phyloP scores from a whole-genome alignment of 2,113 vertebrate species.

The Ardeotis arabs region DNA sequence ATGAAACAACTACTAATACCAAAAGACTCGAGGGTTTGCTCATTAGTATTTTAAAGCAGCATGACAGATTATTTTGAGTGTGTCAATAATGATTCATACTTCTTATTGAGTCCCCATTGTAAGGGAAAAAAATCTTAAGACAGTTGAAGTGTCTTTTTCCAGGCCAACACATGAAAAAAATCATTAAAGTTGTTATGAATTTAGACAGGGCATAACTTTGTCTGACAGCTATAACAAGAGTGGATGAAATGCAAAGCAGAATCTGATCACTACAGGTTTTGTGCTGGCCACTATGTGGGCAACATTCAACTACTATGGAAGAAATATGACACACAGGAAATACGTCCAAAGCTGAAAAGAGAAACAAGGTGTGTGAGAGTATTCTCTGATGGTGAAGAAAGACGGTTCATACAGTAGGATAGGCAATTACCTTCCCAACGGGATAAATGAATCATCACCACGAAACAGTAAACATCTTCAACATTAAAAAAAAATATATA shows the following conservation, averaged over 20 bases:
- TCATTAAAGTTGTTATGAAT: not conserved
- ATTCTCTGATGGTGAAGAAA: not conserved
- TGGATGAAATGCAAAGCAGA: not conserved
- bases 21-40: conserved; percentile 30
- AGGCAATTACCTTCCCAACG: not conserved
- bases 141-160: not conserved
- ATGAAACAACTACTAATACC: conserved; percentile 19
- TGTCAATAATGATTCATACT: conserved; percentile 30
- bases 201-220: conserved; percentile 25
- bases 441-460: not conserved
- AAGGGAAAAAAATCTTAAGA: not conserved
- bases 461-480: not conserved
- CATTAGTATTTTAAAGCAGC: conserved; percentile 23
- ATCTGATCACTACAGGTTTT: not conserved
- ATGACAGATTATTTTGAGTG: conserved; percentile 48
- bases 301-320: not conserved
- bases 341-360: not conserved
- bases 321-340: not conserved
- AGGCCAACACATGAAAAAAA: not conserved
- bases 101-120: not conserved
- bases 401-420: not conserved
- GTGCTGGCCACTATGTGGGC: not conserved
- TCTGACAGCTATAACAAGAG: not conserved
- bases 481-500: not conserved
- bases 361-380: not conserved